Conservation (phyloP, 2,113 vertebrate species). For the Pterophyllum scalare region DNA sequence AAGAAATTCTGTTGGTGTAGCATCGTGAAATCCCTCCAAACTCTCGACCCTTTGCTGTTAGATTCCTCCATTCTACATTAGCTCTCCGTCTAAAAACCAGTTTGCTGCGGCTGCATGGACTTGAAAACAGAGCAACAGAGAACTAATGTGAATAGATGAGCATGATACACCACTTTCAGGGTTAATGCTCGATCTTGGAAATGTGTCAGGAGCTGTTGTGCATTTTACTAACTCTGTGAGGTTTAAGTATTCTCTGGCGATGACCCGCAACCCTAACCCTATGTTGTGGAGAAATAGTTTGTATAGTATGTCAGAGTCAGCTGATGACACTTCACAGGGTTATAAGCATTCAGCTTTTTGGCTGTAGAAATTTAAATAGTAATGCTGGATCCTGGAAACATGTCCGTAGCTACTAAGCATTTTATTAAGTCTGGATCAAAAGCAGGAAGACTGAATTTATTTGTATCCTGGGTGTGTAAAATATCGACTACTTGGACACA, state of each 20-base stretch:
- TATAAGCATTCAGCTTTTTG: not conserved
- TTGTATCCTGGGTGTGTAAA: constrained; percentile 26
- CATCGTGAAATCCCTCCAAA: not conserved
- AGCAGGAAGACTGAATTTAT: constrained; percentile 34
- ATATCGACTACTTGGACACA: not conserved
- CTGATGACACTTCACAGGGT: not conserved
- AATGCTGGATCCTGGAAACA: constrained; percentile 41
- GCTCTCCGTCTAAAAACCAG: not conserved
- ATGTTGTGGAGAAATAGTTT: not conserved
- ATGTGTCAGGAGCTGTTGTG: not conserved
- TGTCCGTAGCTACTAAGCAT: constrained; percentile 25
- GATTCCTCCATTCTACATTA: not conserved
- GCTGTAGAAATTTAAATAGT: constrained; percentile 34
- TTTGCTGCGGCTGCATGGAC: not conserved
- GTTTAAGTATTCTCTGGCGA: not conserved
- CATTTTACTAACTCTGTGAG: not conserved
- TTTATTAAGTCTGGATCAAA: constrained; percentile 37
- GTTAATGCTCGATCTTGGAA: not conserved
- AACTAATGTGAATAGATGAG: not conserved
- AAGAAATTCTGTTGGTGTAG: not conserved
- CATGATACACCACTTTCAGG: not conserved
- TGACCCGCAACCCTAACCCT: not conserved
- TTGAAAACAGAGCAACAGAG: not conserved
- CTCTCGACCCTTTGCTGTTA: not conserved
- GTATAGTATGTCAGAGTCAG: not conserved